phyloP scores from a whole-genome alignment of 2,888 invertebrate genomes.

The Cheilosia scutellata region DNA sequence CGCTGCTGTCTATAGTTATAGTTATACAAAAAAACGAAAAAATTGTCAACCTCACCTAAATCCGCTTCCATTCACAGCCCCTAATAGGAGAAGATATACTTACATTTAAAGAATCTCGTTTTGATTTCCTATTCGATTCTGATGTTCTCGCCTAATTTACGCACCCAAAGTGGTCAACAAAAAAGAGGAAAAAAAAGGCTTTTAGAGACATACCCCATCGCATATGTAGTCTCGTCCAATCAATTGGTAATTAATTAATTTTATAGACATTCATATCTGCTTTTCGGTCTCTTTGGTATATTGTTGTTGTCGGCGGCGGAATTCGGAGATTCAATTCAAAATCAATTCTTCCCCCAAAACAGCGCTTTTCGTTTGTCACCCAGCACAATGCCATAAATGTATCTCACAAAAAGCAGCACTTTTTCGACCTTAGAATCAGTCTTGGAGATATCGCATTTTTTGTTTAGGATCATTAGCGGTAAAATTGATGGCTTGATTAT shows the following conservation, averaged over 20 bases:
- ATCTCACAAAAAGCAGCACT: not conserved
- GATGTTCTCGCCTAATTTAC: constrained; percentile 59
- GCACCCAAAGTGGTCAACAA: constrained; percentile 34
- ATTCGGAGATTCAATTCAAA: constrained; percentile 34
- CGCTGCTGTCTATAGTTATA: not conserved
- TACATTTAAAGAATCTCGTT: not conserved
- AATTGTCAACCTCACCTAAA: constrained; percentile 54
- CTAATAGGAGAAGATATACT: not conserved
- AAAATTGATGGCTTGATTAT: constrained; percentile 84
- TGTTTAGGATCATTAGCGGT: constrained; percentile 82
- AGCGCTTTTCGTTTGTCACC: not conserved
- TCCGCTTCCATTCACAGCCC: constrained; percentile 42
- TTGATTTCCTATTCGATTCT: constrained; percentile 49
- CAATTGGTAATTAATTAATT: constrained; percentile 70
- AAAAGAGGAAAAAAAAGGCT: constrained; percentile 21
- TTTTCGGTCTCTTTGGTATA: constrained; percentile 39
- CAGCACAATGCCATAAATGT: not conserved
- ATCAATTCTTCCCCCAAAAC: constrained; percentile 31
- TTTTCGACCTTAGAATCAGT: constrained; percentile 55
- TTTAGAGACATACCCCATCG: constrained; percentile 44
- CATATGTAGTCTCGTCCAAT: constrained; percentile 33
- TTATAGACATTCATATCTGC: constrained; percentile 63
- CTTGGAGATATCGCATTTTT: constrained; percentile 19
- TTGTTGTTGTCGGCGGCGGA: constrained; percentile 22
- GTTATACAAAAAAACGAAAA: not conserved